Evolutionary conservation across 2,888 invertebrate genomes (phyloP).

Genomic region (Stenodera caucasica): DNA sequence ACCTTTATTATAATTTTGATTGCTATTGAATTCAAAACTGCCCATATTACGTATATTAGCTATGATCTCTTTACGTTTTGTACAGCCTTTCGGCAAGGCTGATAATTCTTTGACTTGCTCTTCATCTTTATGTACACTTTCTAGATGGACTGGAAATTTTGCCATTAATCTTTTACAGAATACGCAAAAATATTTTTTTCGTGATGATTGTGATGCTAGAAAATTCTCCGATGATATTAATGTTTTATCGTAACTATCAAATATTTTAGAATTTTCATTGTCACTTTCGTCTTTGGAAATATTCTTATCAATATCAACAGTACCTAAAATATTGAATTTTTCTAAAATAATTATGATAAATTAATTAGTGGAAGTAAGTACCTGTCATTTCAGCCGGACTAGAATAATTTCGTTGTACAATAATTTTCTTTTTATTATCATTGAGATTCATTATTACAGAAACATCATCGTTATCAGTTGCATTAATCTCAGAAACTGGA

Average conservation of each 20-base stretch:
- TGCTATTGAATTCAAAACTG: not conserved
- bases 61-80: conserved; percentile 1
- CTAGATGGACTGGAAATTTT: not conserved
- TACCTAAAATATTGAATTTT: no score
- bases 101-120: conserved; percentile 3
- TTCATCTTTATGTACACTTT: not conserved
- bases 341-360: no score
- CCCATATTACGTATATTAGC: conserved; percentile 2
- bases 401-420: not conserved
- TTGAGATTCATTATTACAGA: not conserved
- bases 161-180: conserved; percentile 4
- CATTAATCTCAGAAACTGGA: not conserved
- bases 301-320: not conserved
- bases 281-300: not conserved
- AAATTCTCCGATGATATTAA: not conserved
- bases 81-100: not conserved
- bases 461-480: not conserved
- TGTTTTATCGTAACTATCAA: not conserved
- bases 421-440: not conserved
- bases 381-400: not conserved
- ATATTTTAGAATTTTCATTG: not conserved
- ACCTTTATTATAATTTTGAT: not conserved
- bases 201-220: not conserved
- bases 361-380: no score
- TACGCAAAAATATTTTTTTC: conserved; percentile 4